A percentile compares a stretch with the other conserved stretches of the same genome.
Evolutionary conservation across 2,113 vertebrate species (phyloP).

Genomic region (Elachura formosa): DNA sequence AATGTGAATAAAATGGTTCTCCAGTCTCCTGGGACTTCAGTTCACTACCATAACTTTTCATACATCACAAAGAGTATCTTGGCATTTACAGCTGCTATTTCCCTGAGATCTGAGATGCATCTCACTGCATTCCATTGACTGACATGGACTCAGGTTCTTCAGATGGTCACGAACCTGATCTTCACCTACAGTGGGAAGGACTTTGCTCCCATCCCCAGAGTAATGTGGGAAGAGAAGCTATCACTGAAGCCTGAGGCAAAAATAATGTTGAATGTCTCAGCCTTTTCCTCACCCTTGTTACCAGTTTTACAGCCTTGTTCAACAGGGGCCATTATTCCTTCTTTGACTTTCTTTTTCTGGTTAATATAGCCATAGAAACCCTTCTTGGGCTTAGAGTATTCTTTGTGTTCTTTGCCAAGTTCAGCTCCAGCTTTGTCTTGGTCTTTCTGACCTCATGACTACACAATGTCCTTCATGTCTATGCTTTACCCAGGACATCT

Average conservation of each 20-base stretch:
- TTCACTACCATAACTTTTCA: neutral
- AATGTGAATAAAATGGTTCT: neutral
- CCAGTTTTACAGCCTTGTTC: no score
- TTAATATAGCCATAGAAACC: neutral
- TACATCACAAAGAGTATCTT: neutral
- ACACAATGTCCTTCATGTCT: no score
- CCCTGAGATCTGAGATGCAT: neutral
- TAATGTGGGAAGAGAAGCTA: no score
- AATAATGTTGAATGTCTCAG: no score
- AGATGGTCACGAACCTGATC: neutral
- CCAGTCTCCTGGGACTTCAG: neutral
- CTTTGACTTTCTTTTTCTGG: neutral
- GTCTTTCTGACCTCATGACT: no score
- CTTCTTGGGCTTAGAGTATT: neutral
- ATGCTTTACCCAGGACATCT: no score
- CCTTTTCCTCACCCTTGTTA: no score
- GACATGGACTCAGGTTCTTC: neutral
- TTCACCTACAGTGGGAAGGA: no score
- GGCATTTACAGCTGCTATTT: neutral
- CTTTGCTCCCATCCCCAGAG: no score
- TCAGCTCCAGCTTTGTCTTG: neutral
- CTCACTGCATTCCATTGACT: rapidly evolving
- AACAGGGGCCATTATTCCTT: neutral
- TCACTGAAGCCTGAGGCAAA: no score
- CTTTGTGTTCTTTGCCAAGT: neutral